These are phyloP conservation scores for Gymnodraco acuticeps DNA, from an alignment of 2,797 vertebrate genomes.

Conservation along the genomic window DNA sequence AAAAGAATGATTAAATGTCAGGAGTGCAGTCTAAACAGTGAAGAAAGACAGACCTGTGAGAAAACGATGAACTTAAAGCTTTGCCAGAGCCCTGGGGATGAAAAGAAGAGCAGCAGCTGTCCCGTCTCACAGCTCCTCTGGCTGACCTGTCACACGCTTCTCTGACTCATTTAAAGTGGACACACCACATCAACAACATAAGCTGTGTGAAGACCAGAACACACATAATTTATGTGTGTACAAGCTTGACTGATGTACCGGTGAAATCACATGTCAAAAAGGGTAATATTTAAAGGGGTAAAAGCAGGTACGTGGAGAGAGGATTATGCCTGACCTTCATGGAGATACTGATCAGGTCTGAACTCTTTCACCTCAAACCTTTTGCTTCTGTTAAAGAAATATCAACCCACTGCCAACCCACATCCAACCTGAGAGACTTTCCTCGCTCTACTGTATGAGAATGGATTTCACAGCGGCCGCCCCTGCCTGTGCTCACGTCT, in stretches of 20 bases:
- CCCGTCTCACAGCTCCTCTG: slow-evolving; percentile 47
- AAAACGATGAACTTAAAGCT: slow-evolving; percentile 28
- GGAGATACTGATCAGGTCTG: slow-evolving; percentile 15
- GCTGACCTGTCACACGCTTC: slow-evolving; percentile 54
- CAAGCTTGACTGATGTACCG: slow-evolving; percentile 36
- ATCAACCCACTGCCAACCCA: slow-evolving; percentile 55
- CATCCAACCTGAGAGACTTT: slow-evolving; percentile 45
- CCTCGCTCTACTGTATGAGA: background rate
- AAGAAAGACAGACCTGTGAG: slow-evolving; percentile 20
- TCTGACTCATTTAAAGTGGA: slow-evolving; percentile 53
- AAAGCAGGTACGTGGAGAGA: slow-evolving; percentile 11
- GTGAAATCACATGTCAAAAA: slow-evolving; percentile 21
- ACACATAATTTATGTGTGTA: slow-evolving; percentile 18
- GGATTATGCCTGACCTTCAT: slow-evolving; percentile 8
- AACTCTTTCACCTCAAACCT: slow-evolving; percentile 24
- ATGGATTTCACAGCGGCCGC: slow-evolving; percentile 62
- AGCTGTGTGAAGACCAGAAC: slow-evolving; percentile 37
- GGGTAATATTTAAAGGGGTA: background rate
- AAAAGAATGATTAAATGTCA: slow-evolving; percentile 46
- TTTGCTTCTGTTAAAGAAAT: slow-evolving; percentile 55
- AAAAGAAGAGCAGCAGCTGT: slow-evolving; percentile 64
- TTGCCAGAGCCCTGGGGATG: slow-evolving; percentile 21
- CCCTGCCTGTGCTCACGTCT: slow-evolving; percentile 53
- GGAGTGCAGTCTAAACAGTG: slow-evolving; percentile 56
- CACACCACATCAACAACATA: slow-evolving; percentile 41